Evolutionary conservation across 2,888 invertebrate genomes (phyloP).

Genomic region (Cephus nigrinus): DNA sequence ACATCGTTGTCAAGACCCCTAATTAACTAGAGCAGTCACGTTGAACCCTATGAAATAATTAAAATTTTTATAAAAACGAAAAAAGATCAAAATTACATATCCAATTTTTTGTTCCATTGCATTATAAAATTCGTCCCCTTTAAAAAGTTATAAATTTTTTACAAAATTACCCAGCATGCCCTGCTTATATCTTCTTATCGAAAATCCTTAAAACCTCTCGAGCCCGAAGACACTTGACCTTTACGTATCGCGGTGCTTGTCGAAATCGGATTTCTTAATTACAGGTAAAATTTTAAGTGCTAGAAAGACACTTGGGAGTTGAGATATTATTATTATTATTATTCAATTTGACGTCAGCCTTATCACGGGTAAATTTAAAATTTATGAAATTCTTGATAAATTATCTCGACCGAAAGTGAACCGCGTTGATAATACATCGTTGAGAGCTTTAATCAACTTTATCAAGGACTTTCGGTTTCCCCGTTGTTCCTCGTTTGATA

Average conservation of each 20-base stretch:
- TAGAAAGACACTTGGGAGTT: too few relatives aligned
- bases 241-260: too few relatives aligned
- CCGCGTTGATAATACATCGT: not conserved
- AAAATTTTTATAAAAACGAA: not conserved
- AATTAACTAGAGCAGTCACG: not conserved
- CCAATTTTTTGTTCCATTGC: not conserved
- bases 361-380: not conserved
- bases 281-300: too few relatives aligned
- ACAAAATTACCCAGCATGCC: too few relatives aligned
- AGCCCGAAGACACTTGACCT: too few relatives aligned
- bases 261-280: too few relatives aligned
- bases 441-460: not conserved
- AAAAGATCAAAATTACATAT: not conserved
- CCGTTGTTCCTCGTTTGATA: not conserved
- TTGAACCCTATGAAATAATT: not conserved
- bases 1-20: not conserved
- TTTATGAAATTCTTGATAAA: not conserved
- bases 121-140: not conserved
- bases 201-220: too few relatives aligned
- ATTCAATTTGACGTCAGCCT: not conserved
- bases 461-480: not conserved
- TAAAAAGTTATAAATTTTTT: not conserved
- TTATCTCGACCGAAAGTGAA: not conserved
- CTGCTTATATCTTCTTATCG: too few relatives aligned
- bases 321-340: not conserved